These are phyloP conservation scores for Apotomis betuletana DNA, from an alignment of 2,888 invertebrate genomes.

Conservation along the genomic window DNA sequence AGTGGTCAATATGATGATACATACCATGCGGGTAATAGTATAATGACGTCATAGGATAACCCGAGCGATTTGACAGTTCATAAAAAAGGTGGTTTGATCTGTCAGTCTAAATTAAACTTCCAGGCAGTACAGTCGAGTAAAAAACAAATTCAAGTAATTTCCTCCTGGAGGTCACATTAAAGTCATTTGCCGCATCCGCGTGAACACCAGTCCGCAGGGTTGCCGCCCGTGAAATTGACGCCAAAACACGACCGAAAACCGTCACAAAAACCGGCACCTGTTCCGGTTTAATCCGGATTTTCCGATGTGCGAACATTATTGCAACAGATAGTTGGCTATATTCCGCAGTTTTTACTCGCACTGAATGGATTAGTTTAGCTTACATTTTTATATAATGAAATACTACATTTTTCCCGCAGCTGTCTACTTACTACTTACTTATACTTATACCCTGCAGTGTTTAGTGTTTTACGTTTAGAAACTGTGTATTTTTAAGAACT, in stretches of 20 bases:
- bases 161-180: not conserved
- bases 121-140: not conserved
- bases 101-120: not conserved
- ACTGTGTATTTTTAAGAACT: no score
- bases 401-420: no score
- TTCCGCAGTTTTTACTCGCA: not conserved
- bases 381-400: not conserved
- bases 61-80: no score
- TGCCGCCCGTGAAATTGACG: conserved; percentile 10
- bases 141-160: not conserved
- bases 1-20: no score
- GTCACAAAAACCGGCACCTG: not conserved
- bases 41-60: no score
- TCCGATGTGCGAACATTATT: conserved; percentile 19
- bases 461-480: no score
- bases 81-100: no score
- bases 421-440: no score
- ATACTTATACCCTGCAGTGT: no score
- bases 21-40: no score
- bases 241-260: not conserved
- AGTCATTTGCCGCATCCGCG: conserved; percentile 6
- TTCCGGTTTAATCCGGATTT: conserved; percentile 18
- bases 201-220: conserved; percentile 11
- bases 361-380: not conserved
- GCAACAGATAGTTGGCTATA: conserved; percentile 6